phyloP scores from a whole-genome alignment of 2,113 vertebrate species.

The Tragelaphus scriptus region DNA sequence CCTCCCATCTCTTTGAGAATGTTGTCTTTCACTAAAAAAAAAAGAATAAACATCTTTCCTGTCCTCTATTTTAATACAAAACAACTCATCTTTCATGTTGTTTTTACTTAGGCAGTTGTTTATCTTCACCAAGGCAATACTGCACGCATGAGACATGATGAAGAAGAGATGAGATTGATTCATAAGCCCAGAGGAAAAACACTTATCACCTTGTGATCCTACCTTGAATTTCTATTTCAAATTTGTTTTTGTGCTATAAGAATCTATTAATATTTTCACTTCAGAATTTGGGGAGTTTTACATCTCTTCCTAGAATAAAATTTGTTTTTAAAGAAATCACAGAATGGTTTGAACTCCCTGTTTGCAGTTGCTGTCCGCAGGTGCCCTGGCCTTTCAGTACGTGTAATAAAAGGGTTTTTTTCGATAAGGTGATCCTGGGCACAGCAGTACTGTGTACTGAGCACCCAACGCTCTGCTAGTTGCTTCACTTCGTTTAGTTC shows the following conservation, averaged over 20 bases:
- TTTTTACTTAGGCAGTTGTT: neutral
- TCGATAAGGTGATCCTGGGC: neutral
- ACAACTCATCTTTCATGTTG: neutral
- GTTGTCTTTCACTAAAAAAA: neutral
- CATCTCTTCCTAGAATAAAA: neutral
- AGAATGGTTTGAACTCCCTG: neutral
- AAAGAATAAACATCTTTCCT: neutral
- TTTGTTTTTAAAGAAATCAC: neutral
- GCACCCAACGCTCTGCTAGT: neutral
- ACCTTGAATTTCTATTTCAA: neutral
- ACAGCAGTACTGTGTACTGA: neutral
- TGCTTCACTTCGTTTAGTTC: neutral
- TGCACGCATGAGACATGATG: neutral
- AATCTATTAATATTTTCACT: neutral
- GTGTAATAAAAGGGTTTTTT: neutral
- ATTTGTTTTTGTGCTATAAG: neutral
- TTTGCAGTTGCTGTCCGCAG: neutral
- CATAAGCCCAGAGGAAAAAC: neutral
- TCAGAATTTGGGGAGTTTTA: neutral
- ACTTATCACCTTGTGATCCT: neutral
- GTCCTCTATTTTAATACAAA: neutral
- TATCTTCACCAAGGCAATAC: neutral
- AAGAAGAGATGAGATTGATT: neutral
- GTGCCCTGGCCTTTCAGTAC: neutral
- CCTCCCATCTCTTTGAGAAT: neutral